Evolutionary conservation across 2,797 vertebrate genomes (phyloP).

Genomic region (Labroides dimidiatus): DNA sequence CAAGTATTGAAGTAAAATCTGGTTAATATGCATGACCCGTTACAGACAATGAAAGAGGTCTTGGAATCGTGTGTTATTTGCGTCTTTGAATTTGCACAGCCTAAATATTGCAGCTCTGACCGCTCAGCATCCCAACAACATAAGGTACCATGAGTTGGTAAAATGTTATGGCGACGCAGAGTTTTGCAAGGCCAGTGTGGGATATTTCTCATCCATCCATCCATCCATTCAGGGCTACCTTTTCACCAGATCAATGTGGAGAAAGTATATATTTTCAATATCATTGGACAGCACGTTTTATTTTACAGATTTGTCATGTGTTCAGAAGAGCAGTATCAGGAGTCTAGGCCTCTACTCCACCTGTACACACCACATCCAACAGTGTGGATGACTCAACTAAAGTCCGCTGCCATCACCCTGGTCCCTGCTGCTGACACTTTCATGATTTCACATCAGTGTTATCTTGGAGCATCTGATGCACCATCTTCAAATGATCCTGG

Average conservation of each 20-base stretch:
- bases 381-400: slow-evolving; percentile 71
- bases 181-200: slow-evolving; percentile 5
- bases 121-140: slow-evolving; percentile 15
- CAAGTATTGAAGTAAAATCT: slow-evolving; percentile 11
- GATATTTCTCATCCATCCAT: slow-evolving; percentile 3
- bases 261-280: not conserved
- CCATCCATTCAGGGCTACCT: not conserved
- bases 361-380: slow-evolving; percentile 30
- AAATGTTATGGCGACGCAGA: slow-evolving; percentile 18
- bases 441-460: not conserved
- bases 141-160: slow-evolving; percentile 25
- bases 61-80: not conserved
- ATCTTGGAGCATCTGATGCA: not conserved
- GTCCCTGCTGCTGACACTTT: not conserved
- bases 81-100: not conserved
- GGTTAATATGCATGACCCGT: slow-evolving; percentile 42
- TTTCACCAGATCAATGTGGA: not conserved
- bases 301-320: not conserved
- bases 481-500: not conserved
- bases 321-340: not conserved
- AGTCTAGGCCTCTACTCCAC: slow-evolving; percentile 37
- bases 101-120: not conserved
- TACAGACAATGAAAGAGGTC: slow-evolving; percentile 8
- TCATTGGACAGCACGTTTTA: not conserved
- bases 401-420: slow-evolving; percentile 36